These are phyloP conservation scores for Arctopsyche grandis DNA, from an alignment of 1,140 invertebrate species.

Conservation along the genomic window DNA sequence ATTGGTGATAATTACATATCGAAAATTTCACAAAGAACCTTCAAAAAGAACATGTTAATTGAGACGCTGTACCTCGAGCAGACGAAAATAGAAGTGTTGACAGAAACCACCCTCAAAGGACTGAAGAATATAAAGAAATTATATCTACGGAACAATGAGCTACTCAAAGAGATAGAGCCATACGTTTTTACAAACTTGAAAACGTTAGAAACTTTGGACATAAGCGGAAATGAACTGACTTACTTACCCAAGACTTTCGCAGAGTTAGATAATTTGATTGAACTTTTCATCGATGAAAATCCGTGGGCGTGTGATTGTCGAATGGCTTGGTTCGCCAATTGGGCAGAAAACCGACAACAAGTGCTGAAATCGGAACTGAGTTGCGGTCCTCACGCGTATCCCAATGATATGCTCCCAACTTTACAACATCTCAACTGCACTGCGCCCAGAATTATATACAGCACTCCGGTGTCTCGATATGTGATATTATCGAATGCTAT, in stretches of 20 bases:
- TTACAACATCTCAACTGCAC: slow-evolving; percentile 77
- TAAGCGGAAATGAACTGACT: slow-evolving; percentile 78
- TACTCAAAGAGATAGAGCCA: slow-evolving; percentile 71
- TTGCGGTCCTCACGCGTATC: slow-evolving; percentile 70
- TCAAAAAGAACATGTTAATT: slow-evolving; percentile 69
- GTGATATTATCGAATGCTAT: slow-evolving; percentile 73
- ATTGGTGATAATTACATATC: slow-evolving; percentile 70
- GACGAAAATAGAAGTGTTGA: slow-evolving; percentile 69
- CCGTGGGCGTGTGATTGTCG: slow-evolving; percentile 88
- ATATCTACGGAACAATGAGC: slow-evolving; percentile 67
- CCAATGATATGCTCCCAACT: slow-evolving; percentile 73
- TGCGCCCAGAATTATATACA: slow-evolving; percentile 68
- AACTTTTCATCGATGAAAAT: slow-evolving; percentile 79
- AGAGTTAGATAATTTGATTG: slow-evolving; percentile 69
- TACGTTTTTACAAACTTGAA: slow-evolving; percentile 70
- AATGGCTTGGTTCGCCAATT: slow-evolving; percentile 85
- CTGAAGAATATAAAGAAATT: slow-evolving; percentile 70
- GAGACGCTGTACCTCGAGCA: slow-evolving; percentile 67
- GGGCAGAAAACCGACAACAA: slow-evolving; percentile 65
- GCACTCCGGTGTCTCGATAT: slow-evolving; percentile 71
- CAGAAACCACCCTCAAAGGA: slow-evolving; percentile 68
- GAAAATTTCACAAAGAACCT: slow-evolving; percentile 66
- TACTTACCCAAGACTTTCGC: slow-evolving; percentile 78
- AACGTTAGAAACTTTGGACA: slow-evolving; percentile 72
- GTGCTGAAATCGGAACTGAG: slow-evolving; percentile 70